Evolutionary conservation across 2,888 invertebrate species (phyloP), one percentile per base, ranked within the genome.

Genomic region (Drosophila tripunctata): DNA sequence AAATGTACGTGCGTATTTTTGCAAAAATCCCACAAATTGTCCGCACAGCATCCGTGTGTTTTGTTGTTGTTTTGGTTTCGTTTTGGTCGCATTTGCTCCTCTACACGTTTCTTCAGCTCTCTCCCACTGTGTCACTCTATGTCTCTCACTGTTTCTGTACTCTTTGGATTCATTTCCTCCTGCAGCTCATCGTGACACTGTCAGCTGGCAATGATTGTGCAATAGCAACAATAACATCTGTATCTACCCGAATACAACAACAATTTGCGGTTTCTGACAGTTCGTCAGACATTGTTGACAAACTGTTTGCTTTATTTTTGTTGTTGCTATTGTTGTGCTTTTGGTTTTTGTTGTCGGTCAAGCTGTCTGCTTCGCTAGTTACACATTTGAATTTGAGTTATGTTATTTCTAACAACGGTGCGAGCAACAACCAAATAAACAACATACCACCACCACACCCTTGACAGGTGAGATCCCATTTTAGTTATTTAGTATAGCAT

Each of bases 201-300:
- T 66, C 66, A 65, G 41, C 60, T 55, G 66, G 60, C 65, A 55
- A 68, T 72, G 74, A 72, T 68, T 72, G 72, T 65, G 65, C 56
- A 40, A 65, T 35, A 48, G 27, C 45, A 61, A 27, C 63, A 40
- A 50, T 38, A 45, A 10, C 58, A 50, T n/a, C 15, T 45, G 30
- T 19, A 17, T 7, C 15, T 31, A 15, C 41, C 40, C n/a, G n/a
- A 50, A 35, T 48, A 63, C 67, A 67, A 63, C 62, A 71, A 71
- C 68, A 63, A 67, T 72, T 73, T 80, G 80, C 40, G 78, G 78
- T 58, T 65, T 68, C 44, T 68, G 81, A 78, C 80, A 84, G 81
- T 78, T 78, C 78, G 78, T 84, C 79, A 80, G 75, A 62, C 73
- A 65, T 66, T 69, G 78, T 75, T 73, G 78, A 67, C 73, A 71